phyloP scores from a whole-genome alignment of 2,113 vertebrate genomes.

The Barbus barbus region DNA sequence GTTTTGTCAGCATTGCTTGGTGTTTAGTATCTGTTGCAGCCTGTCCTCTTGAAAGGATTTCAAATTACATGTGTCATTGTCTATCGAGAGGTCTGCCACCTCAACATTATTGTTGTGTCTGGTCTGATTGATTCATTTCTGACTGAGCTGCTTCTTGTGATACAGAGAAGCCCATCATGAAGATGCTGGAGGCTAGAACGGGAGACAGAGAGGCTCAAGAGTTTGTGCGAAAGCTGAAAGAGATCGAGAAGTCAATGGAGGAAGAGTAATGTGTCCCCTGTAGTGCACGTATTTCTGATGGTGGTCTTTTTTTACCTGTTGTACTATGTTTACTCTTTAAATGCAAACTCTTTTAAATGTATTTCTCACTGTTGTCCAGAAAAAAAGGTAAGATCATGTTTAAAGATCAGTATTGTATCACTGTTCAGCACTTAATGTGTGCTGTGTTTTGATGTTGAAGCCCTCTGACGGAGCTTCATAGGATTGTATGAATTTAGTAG shows the following conservation, averaged over 20 bases:
- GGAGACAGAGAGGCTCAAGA: slow-evolving; percentile 86
- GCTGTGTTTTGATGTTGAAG: slow-evolving; percentile 69
- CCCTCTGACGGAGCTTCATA: slow-evolving; percentile 47
- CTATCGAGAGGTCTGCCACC: slow-evolving; percentile 61
- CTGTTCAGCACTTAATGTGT: slow-evolving; percentile 61
- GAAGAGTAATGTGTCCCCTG: slow-evolving; percentile 69
- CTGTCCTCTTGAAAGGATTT: slow-evolving; percentile 41
- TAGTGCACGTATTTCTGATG: slow-evolving; percentile 58
- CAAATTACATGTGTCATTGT: slow-evolving; percentile 57
- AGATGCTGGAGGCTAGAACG: slow-evolving; percentile 83
- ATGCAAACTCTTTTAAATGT: slow-evolving; percentile 63
- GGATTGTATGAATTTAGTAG: slow-evolving; percentile 56
- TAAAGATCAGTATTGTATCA: slow-evolving; percentile 68
- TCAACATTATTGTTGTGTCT: slow-evolving; percentile 45
- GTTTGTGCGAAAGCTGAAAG: slow-evolving; percentile 85
- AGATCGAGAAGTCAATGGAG: slow-evolving; percentile 88
- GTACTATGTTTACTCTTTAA: slow-evolving; percentile 76
- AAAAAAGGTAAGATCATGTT: slow-evolving; percentile 54
- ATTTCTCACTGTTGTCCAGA: slow-evolving; percentile 68
- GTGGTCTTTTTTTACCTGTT: slow-evolving; percentile 77
- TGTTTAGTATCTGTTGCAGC: neutral
- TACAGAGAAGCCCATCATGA: slow-evolving; percentile 83
- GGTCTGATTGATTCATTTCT: slow-evolving; percentile 6
- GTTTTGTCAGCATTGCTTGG: slow-evolving; percentile 6
- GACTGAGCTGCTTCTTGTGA: slow-evolving; percentile 33